Conservation (phyloP, 1,140 invertebrate species). For the Muscidifurax raptorellus region DNA sequence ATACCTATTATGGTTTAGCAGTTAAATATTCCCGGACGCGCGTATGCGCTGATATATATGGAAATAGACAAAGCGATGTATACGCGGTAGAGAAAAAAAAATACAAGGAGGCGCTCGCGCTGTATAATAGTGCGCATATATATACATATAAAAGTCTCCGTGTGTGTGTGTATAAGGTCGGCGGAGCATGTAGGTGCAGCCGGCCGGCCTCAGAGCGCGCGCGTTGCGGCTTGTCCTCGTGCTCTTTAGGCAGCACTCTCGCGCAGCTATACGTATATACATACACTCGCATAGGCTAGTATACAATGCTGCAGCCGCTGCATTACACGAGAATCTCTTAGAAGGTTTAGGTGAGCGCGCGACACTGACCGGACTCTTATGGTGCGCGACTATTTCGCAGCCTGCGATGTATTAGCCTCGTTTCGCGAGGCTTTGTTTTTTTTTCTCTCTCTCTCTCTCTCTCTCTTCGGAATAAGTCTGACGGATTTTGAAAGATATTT, state of each 20-base stretch:
- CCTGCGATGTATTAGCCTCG: neutral
- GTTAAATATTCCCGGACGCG: too few relatives aligned
- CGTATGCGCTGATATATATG: neutral
- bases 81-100: neutral
- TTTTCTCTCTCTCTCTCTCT: too few relatives aligned
- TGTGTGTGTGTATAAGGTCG: slow-evolving; percentile 14
- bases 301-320: too few relatives aligned
- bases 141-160: too few relatives aligned
- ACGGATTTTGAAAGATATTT: too few relatives aligned
- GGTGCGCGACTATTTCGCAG: neutral
- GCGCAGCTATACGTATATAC: too few relatives aligned
- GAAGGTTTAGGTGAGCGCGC: neutral
- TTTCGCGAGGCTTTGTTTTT: neutral
- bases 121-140: neutral
- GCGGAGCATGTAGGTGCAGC: slow-evolving; percentile 39
- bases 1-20: too few relatives aligned
- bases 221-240: slow-evolving; percentile 57
- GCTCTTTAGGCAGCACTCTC: slow-evolving; percentile 60
- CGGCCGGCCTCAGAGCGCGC: slow-evolving; percentile 26
- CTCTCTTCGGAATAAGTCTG: too few relatives aligned
- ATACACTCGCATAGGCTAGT: neutral
- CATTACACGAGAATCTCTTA: neutral
- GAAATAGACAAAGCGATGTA: neutral
- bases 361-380: neutral
- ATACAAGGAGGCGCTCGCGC: neutral